Conservation (phyloP, 2,888 invertebrate species). For the Sinotaia quadrata region DNA sequence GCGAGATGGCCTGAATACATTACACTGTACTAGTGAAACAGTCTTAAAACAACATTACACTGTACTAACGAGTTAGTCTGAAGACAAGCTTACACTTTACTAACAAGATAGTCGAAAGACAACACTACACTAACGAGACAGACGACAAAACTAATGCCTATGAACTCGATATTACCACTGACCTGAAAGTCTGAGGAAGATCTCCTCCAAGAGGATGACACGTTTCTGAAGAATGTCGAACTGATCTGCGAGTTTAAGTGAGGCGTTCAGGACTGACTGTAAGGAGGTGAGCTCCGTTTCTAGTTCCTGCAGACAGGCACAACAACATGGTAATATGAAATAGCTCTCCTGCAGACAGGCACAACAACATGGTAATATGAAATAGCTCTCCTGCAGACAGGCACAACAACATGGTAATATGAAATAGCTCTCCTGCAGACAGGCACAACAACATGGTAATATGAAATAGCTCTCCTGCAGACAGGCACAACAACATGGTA, state of each 20-base stretch:
- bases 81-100: not conserved
- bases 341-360: no score
- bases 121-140: no score
- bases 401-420: no score
- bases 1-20: no score
- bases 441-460: no score
- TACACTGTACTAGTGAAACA: no score
- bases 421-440: no score
- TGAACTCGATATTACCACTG: not conserved
- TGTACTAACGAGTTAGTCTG: not conserved
- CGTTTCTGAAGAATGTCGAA: slow-evolving; percentile 22
- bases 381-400: no score
- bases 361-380: no score
- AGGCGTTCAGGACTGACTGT: slow-evolving; percentile 9
- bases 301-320: slow-evolving; percentile 8
- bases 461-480: no score
- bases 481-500: no score
- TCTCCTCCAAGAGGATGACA: slow-evolving; percentile 17
- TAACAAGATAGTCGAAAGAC: not conserved
- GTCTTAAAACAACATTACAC: not conserved
- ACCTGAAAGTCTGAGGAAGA: slow-evolving; percentile 22
- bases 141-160: not conserved
- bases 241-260: slow-evolving; percentile 9
- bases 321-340: not conserved
- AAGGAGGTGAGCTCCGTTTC: slow-evolving; percentile 4